phyloP scores from a whole-genome alignment of 2,888 invertebrate species.

The Drosophila ustulata region DNA sequence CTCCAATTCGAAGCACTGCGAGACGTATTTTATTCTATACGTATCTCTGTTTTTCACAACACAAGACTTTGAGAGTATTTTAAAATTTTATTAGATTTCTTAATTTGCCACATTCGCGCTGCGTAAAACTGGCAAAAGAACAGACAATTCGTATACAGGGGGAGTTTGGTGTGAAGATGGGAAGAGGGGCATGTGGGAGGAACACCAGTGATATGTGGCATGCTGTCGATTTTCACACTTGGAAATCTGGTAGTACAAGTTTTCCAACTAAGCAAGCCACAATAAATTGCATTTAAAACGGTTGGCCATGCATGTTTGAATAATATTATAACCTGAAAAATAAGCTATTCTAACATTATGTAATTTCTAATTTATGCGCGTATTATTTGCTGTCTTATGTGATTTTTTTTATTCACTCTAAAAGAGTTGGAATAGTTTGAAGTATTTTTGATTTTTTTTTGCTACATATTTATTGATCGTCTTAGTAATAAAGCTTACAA shows the following conservation, averaged over 20 bases:
- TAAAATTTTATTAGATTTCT: slow-evolving; percentile 58
- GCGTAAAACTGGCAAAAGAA: slow-evolving; percentile 38
- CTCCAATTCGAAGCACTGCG: slow-evolving; percentile 50
- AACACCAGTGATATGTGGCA: not conserved
- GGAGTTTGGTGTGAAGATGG: no score
- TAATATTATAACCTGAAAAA: not conserved
- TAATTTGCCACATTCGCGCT: slow-evolving; percentile 47
- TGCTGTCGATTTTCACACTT: slow-evolving; percentile 31
- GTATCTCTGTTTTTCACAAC: slow-evolving; percentile 14
- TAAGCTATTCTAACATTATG: no score
- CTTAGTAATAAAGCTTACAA: no score
- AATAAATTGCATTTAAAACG: slow-evolving; percentile 42
- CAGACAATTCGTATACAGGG: not conserved
- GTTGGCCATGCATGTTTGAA: slow-evolving; percentile 9
- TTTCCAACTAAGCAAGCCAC: slow-evolving; percentile 25
- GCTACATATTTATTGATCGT: no score
- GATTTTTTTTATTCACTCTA: no score
- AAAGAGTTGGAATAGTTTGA: no score
- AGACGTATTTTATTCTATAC: slow-evolving; percentile 24
- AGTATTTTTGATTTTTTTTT: no score
- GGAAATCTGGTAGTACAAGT: slow-evolving; percentile 23
- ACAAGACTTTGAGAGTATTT: slow-evolving; percentile 29
- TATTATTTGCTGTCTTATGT: no score
- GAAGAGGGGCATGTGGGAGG: not conserved
- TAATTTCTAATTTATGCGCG: no score